Evolutionary conservation across 2,888 invertebrate genomes (phyloP), one percentile per base, ranked within the genome.

Genomic region (Darwinula stevensoni): DNA sequence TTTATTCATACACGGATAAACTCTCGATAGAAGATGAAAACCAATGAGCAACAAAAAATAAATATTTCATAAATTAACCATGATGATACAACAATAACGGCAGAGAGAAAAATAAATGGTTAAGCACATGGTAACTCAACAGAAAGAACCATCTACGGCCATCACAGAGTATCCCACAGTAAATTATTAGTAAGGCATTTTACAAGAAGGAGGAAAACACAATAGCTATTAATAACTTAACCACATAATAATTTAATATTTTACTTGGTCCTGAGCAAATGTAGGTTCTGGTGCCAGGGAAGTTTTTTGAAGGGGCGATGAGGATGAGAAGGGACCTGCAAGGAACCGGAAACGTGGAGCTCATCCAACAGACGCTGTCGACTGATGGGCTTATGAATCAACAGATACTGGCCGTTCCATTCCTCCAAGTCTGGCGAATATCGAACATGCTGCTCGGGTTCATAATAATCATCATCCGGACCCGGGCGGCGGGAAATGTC

Each of bases 101-200:
- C 9, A 22, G n/a, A n/a, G 22, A n/a, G n/a, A 22, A 22, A 22
- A 22, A 22, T 9, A 22, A n/a, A n/a, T 22, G 6, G 22, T 9
- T 22, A n/a, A 22, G 22, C 22, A 22, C 22, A 22, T 22, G n/a
- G 22, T 9, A 22, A 22, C 22, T n/a, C n/a, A n/a, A n/a, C n/a
- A n/a, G n/a, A n/a, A n/a, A n/a, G n/a, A n/a, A n/a, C n/a, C n/a
- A n/a, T n/a, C n/a, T n/a, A n/a, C n/a, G n/a, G n/a, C n/a, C n/a
- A n/a, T n/a, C n/a, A n/a, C n/a, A n/a, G n/a, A n/a, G n/a, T n/a
- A n/a, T n/a, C n/a, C n/a, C n/a, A n/a, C n/a, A n/a, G n/a, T n/a
- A n/a, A n/a, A n/a, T n/a, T n/a, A n/a, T n/a, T n/a, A n/a, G n/a
- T n/a, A n/a, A n/a, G n/a, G n/a, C n/a, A 9, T 22, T 22, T n/a